Conservation (phyloP, 2,888 invertebrate genomes). For the Drosophila paracracens region DNA sequence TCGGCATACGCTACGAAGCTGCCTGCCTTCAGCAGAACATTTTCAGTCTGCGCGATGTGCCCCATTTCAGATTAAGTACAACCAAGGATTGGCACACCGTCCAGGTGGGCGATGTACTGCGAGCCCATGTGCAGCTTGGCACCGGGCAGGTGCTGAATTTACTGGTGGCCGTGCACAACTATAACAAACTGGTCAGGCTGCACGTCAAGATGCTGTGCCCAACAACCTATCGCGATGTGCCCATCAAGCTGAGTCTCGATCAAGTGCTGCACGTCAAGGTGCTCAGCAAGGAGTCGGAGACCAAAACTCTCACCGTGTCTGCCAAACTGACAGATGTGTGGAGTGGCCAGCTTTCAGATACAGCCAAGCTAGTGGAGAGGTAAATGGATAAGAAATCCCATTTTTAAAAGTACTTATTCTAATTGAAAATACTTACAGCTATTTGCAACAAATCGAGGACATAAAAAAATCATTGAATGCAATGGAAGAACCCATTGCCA, state of each 20-base stretch:
- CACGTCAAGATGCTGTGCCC: slow-evolving; percentile 83
- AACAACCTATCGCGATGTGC: slow-evolving; percentile 48
- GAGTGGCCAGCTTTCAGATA: slow-evolving; percentile 83
- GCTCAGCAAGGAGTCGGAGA: slow-evolving; percentile 77
- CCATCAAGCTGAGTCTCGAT: slow-evolving; percentile 73
- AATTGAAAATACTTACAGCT: slow-evolving; percentile 57
- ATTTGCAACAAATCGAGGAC: slow-evolving; percentile 83
- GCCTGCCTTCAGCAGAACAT: slow-evolving; percentile 81
- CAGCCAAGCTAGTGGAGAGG: slow-evolving; percentile 78
- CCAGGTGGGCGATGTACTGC: slow-evolving; percentile 78
- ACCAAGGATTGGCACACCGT: slow-evolving; percentile 78
- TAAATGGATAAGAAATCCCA: slow-evolving; percentile 28
- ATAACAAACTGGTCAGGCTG: slow-evolving; percentile 79
- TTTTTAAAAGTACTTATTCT: neutral
- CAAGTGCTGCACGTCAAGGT: slow-evolving; percentile 83
- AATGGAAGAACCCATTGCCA: slow-evolving; percentile 74
- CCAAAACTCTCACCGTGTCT: slow-evolving; percentile 81
- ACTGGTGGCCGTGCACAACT: slow-evolving; percentile 78
- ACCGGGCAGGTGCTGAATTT: slow-evolving; percentile 81
- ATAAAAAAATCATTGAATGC: slow-evolving; percentile 73
- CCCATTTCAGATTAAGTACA: slow-evolving; percentile 73
- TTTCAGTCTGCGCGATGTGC: slow-evolving; percentile 83
- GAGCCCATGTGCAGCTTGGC: slow-evolving; percentile 81
- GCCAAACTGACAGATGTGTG: slow-evolving; percentile 85
- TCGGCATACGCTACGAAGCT: slow-evolving; percentile 68